phyloP scores from a whole-genome alignment of 2,888 invertebrate genomes.

The Caenorhabditis doughertyi region DNA sequence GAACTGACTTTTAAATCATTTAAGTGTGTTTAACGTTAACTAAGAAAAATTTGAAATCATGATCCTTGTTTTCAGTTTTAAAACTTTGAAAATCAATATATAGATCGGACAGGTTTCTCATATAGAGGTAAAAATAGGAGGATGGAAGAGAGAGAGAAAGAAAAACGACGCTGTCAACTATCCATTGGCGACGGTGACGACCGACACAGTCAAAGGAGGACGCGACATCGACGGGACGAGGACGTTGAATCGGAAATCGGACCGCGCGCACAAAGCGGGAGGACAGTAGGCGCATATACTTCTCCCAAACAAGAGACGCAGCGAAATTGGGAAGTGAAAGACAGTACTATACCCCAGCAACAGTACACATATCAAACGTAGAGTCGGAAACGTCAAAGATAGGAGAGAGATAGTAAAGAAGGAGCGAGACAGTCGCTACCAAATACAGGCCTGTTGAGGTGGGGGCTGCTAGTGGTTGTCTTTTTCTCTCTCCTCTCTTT shows the following conservation, averaged over 20 bases:
- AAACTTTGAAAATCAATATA: slow-evolving; percentile 26
- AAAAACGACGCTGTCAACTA: slow-evolving; percentile 3
- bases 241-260: slow-evolving; percentile 35
- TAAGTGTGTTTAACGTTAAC: background rate
- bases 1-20: background rate
- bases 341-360: slow-evolving; percentile 22
- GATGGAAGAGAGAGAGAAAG: background rate
- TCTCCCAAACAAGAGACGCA: slow-evolving; percentile 9
- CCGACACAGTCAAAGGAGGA: slow-evolving; percentile 15
- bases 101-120: slow-evolving; percentile 16
- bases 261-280: slow-evolving; percentile 23
- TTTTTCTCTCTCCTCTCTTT: background rate
- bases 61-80: background rate
- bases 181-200: slow-evolving; percentile 24
- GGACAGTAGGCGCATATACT: background rate
- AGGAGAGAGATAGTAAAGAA: background rate
- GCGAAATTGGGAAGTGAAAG: slow-evolving; percentile 5
- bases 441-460: slow-evolving; percentile 22
- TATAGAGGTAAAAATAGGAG: slow-evolving; percentile 9
- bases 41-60: background rate
- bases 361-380: slow-evolving; percentile 13
- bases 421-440: slow-evolving; percentile 18
- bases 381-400: slow-evolving; percentile 14
- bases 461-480: background rate
- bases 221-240: slow-evolving; percentile 29